Evolutionary conservation across 2,797 vertebrate genomes (phyloP), one percentile per base, ranked within the genome.

Genomic region (Coluber constrictor): DNA sequence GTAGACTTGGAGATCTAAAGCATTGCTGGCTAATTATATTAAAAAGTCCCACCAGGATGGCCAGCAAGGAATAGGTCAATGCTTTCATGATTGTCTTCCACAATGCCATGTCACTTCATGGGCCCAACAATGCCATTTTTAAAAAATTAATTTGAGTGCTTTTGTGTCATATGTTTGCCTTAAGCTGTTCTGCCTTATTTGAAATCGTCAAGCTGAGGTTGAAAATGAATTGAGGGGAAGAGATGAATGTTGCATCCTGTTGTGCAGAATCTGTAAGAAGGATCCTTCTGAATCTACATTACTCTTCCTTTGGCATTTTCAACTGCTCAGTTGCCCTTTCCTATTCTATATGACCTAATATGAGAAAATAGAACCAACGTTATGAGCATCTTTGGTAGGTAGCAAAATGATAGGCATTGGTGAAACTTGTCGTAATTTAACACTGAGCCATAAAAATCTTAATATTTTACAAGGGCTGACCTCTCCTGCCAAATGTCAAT

Each of bases 51-150:
- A 91, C 88, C 54, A 90, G 91, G 61, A 59, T 91, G 74, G 91
- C 0, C 56, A 37, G 83, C 37, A 61, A 93, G 88, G 32, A 87
- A 92, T 95, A 0, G 0, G 90, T 92, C 87, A 27, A 63, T 54
- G 74, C 92, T 95, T 94, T 95, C 87, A 93, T 95, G 92, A 93
- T 61, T 60, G 29, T 90, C 83, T 94, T 93, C 59, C 86, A 92
- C 74, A 92, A 86, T 56, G 23, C 25, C 60, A 3, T 90, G 94
- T 93, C 92, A 83, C 92, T 89, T 20, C 27, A 66, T 94, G 87
- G 87, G 93, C 79, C 94, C 90, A 91, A 60, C 90, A 91, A 47
- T 91, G 70, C 87, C 70, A 29, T 61, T 94, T 95, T 95, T 93
- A 2, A 83, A 83, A 86, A 70, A 59, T 25, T 90, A 12, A 54